phyloP scores from a whole-genome alignment of 2,113 vertebrate genomes.

The Larimichthys polyactis region DNA sequence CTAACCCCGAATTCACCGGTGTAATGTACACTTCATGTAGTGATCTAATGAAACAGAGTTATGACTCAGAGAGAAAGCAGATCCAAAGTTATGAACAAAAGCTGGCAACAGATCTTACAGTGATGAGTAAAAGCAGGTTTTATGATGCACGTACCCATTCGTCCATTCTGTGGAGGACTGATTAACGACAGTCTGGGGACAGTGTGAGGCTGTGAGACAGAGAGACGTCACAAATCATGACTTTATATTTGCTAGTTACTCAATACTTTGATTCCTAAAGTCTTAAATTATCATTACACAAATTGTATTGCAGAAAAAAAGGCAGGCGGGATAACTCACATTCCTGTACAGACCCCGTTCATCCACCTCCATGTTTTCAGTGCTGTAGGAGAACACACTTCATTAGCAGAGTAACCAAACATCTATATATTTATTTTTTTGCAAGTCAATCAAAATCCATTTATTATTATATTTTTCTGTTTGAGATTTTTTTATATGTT shows the following conservation, averaged over 20 bases:
- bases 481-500: too few relatives aligned
- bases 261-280: background rate
- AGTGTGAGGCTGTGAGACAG: slow-evolving; percentile 79
- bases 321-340: slow-evolving; percentile 62
- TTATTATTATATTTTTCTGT: too few relatives aligned
- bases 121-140: background rate
- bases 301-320: background rate
- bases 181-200: slow-evolving; percentile 86
- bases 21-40: background rate
- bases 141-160: slow-evolving; percentile 83
- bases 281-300: background rate
- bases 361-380: slow-evolving; percentile 73
- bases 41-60: background rate
- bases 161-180: slow-evolving; percentile 85
- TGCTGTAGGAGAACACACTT: slow-evolving; percentile 63
- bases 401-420: slow-evolving; percentile 12
- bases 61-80: background rate
- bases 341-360: slow-evolving; percentile 72
- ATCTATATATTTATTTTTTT: background rate
- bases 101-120: background rate
- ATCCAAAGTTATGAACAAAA: background rate
- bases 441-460: too few relatives aligned
- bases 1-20: background rate
- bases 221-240: background rate
- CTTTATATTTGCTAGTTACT: slow-evolving; percentile 26